Base-by-base conservation (phyloP, 2,113 vertebrate genomes). In the Theristicus caerulescens region DNA sequence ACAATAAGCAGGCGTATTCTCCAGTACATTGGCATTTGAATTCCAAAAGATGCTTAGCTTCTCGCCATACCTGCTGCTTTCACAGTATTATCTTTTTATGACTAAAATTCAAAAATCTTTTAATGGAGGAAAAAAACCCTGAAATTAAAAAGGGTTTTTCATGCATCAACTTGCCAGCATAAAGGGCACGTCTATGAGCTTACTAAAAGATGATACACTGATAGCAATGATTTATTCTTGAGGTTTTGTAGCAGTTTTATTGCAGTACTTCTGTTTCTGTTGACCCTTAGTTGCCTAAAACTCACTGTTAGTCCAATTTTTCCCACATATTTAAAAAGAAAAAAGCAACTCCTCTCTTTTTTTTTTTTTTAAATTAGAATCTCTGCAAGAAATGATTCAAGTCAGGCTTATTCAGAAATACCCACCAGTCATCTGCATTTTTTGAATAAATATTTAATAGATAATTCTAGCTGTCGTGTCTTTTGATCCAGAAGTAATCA, bases 81-180 rank as follows among this genome's bases (percentile, higher is more conserved):
- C 96, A 76, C 88, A 61, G 55, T 59, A 92, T 65, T 62, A 72
- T 44, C 96, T 93, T 96, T 96, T 96, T 79, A 92, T 83, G 89
- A 95, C 91, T 82, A 93, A 97, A 97, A 97, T 94, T 95, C 93
- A 97, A 95, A 95, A 97, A 86, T 92, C 94, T 94, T 97, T 97
- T 97, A 96, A 79, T 78, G 40, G 82, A 64, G 92, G 59, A 88
- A 96, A 85, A 85, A 76, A 7, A n/a, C 85, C 77, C 89, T 84
- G 83, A 96, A 97, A 97, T 95, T 97, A 97, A 93, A 96, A 93
- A 92, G 90, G 81, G 59, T 94, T 96, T 92, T 96, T 95, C 90
- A 93, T 82, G 86, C 79, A 62, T 96, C 89, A 92, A 88, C 82
- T 97, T 76, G 67, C 32, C 67, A 64, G n/a, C 81, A 93, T 70